phyloP scores from a whole-genome alignment of 2,113 vertebrate species.

The Elanoides forficatus region DNA sequence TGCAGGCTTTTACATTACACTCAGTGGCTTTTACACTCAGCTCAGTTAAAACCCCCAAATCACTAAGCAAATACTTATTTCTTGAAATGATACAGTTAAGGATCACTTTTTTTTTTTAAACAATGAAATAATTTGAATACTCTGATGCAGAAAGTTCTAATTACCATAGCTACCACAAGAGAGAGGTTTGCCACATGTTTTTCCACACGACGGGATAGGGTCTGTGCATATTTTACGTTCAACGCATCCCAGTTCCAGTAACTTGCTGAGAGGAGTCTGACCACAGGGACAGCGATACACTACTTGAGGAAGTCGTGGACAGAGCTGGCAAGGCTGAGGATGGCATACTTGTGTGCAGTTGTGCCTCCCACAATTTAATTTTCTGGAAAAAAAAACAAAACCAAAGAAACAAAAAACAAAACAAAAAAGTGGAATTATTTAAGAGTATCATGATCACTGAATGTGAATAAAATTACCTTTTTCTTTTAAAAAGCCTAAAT shows the following conservation, averaged over 20 bases:
- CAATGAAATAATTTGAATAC: background rate
- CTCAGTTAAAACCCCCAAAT: background rate
- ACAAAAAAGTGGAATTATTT: background rate
- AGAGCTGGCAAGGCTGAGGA: slow-evolving; percentile 82
- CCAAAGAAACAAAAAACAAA: background rate
- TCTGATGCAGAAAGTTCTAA: background rate
- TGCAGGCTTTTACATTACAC: background rate
- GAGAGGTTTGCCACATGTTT: slow-evolving; percentile 91
- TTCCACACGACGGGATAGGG: slow-evolving; percentile 90
- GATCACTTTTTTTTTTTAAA: background rate
- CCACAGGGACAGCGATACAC: slow-evolving; percentile 89
- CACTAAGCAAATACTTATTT: background rate
- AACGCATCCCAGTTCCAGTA: slow-evolving; percentile 87
- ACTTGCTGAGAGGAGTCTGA: slow-evolving; percentile 88
- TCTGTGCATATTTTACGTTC: slow-evolving; percentile 87
- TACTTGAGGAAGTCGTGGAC: slow-evolving; percentile 83
- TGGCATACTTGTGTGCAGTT: slow-evolving; percentile 87
- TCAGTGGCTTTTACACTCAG: background rate
- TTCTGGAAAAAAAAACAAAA: slow-evolving; percentile 51
- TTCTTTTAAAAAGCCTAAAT: background rate
- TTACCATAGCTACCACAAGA: slow-evolving; percentile 91
- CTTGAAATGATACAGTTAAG: background rate
- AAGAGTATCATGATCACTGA: background rate
- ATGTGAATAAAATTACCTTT: background rate
- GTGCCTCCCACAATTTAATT: slow-evolving; percentile 89